phyloP scores from a whole-genome alignment of 2,888 invertebrate genomes.

The Drosophila colorata region DNA sequence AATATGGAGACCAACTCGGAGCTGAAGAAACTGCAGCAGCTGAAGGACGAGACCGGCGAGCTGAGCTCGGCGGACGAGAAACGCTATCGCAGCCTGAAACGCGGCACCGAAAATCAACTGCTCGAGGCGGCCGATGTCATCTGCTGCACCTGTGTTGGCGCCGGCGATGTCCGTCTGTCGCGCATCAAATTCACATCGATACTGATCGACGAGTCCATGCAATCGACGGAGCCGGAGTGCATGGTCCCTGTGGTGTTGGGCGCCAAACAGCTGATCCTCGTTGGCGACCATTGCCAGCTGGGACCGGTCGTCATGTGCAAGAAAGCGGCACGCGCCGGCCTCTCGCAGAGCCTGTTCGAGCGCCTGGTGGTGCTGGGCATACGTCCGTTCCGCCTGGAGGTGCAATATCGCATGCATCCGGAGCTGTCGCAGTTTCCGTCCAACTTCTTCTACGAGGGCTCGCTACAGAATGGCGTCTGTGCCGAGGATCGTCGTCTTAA shows the following conservation, averaged over 20 bases:
- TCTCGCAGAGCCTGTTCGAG: slow-evolving; percentile 98
- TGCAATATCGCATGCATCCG: slow-evolving; percentile 99
- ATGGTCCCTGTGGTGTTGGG: slow-evolving; percentile 99
- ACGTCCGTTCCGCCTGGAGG: slow-evolving; percentile 97
- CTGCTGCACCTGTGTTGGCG: slow-evolving; percentile 99
- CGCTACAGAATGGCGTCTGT: slow-evolving; percentile 99
- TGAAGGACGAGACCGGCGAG: slow-evolving; percentile 99
- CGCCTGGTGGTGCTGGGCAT: slow-evolving; percentile 98
- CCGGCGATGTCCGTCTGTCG: slow-evolving; percentile 97
- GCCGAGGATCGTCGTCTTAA: slow-evolving; percentile 97
- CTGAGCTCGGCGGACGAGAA: slow-evolving; percentile 98
- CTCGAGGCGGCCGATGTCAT: slow-evolving; percentile 99
- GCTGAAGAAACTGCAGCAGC: slow-evolving; percentile 96
- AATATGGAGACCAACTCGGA: slow-evolving; percentile 97
- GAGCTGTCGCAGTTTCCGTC: slow-evolving; percentile 98
- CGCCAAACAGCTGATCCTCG: slow-evolving; percentile 97
- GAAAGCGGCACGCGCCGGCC: slow-evolving; percentile 98
- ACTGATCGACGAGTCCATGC: slow-evolving; percentile 98
- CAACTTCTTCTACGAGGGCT: slow-evolving; percentile 99
- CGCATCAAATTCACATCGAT: slow-evolving; percentile 98
- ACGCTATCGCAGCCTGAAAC: slow-evolving; percentile 95
- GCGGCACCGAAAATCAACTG: slow-evolving; percentile 95
- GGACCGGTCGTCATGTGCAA: slow-evolving; percentile 99
- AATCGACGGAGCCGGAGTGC: slow-evolving; percentile 98
- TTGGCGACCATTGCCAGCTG: slow-evolving; percentile 99